These are phyloP conservation scores for Hesperophylax magnus DNA, from an alignment of 1,140 invertebrate species.

Conservation along the genomic window DNA sequence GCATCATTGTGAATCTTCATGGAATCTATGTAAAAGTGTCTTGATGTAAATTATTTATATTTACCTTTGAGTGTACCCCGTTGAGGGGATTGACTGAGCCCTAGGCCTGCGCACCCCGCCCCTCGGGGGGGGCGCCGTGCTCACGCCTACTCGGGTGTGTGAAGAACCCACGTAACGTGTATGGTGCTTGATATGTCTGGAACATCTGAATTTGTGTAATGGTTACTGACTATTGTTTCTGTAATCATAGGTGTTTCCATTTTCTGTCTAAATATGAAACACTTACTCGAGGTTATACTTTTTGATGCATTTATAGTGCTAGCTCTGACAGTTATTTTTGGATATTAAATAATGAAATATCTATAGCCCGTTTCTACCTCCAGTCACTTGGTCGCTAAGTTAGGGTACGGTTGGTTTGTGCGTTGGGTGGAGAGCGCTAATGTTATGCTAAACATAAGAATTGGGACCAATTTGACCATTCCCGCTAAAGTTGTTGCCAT, in stretches of 20 bases:
- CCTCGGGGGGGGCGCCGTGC: neutral
- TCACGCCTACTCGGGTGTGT: neutral
- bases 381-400: conserved; percentile 8
- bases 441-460: neutral
- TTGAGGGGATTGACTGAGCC: too few relatives aligned
- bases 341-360: neutral
- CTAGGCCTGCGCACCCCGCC: too few relatives aligned
- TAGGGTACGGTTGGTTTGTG: neutral
- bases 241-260: conserved; percentile 11
- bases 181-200: conserved; percentile 14
- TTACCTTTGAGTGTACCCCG: conserved; percentile 6
- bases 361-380: conserved; percentile 11
- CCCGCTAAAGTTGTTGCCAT: neutral
- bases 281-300: neutral
- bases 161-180: conserved; percentile 5
- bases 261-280: conserved; percentile 12
- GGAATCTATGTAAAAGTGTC: conserved; percentile 29
- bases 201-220: conserved; percentile 17
- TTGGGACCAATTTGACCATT: conserved; percentile 30
- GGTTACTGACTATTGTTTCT: conserved; percentile 4
- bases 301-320: conserved; percentile 13
- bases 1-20: conserved; percentile 19
- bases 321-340: conserved; percentile 2
- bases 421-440: neutral
- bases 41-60: conserved; percentile 26